These are phyloP conservation scores for Drosophila kuntzei DNA, from an alignment of 2,888 invertebrate genomes.

Conservation along the genomic window DNA sequence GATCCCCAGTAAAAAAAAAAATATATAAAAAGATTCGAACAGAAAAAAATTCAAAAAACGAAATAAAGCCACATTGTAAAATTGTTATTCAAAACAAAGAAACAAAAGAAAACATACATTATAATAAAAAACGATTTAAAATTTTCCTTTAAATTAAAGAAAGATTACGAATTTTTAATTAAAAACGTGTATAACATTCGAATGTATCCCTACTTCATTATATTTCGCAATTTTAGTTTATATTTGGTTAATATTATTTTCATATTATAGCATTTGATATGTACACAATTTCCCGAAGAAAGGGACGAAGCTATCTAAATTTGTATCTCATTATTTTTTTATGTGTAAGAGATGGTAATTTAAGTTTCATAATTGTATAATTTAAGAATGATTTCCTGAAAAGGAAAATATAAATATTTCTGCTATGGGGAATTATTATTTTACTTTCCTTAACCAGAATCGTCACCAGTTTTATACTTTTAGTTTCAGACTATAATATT, in stretches of 20 bases:
- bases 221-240: too few relatives aligned
- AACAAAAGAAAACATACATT: background rate
- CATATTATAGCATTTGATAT: too few relatives aligned
- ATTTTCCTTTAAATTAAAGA: background rate
- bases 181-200: background rate
- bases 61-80: background rate
- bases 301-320: background rate
- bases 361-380: too few relatives aligned
- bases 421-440: too few relatives aligned
- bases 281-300: background rate
- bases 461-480: too few relatives aligned
- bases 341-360: too few relatives aligned
- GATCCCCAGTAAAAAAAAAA: background rate
- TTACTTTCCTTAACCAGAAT: too few relatives aligned
- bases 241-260: background rate
- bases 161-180: background rate
- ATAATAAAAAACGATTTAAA: too few relatives aligned
- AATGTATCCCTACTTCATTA: background rate
- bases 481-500: too few relatives aligned
- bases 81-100: background rate
- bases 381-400: too few relatives aligned
- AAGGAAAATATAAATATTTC: too few relatives aligned
- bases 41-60: background rate
- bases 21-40: background rate
- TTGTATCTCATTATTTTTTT: too few relatives aligned